A percentile compares a stretch with the other conserved stretches of the same genome.
These are phyloP conservation scores for Eublepharis macularius DNA, from an alignment of 2,113 vertebrate genomes.

Conservation along the genomic window DNA sequence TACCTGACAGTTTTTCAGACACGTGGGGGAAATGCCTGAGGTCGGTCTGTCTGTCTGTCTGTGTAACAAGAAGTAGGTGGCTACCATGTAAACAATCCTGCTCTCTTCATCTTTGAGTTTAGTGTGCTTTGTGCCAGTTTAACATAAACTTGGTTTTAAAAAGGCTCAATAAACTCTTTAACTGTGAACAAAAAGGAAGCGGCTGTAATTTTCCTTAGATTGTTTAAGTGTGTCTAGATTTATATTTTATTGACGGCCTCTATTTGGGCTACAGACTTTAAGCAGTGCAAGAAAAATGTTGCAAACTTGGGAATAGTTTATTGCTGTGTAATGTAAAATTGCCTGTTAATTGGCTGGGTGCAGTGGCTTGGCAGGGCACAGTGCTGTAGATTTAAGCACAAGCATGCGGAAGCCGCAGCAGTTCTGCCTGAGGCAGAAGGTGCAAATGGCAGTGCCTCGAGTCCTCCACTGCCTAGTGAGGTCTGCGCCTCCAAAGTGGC, in stretches of 20 bases:
- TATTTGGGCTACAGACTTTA: conserved; percentile 48
- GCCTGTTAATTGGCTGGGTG: conserved; percentile 52
- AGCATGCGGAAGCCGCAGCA: conserved; percentile 23
- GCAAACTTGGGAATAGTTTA: conserved; percentile 45
- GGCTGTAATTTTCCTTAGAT: conserved; percentile 38
- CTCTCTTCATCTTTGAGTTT: neutral
- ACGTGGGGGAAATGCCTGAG: no score
- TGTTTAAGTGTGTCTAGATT: conserved; percentile 43
- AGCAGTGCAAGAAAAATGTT: conserved; percentile 25
- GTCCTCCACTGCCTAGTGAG: neutral
- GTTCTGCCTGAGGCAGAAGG: conserved; percentile 1
- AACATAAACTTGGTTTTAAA: neutral
- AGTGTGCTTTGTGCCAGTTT: neutral
- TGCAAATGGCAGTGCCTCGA: neutral
- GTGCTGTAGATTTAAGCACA: conserved; percentile 31
- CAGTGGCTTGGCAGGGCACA: conserved; percentile 50
- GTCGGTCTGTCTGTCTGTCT: no score
- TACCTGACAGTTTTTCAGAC: no score
- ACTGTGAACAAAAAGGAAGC: conserved; percentile 5
- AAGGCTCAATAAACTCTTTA: neutral
- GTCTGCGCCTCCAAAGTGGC: no score
- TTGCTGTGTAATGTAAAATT: conserved; percentile 56
- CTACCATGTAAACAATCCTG: neutral
- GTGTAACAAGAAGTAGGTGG: no score
- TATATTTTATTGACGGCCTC: conserved; percentile 54